Percentiles rank a stretch among this genome's conserved stretches.
These are phyloP conservation scores for Smittia sp. DNA, from an alignment of 2,888 invertebrate genomes.

Conservation along the genomic window DNA sequence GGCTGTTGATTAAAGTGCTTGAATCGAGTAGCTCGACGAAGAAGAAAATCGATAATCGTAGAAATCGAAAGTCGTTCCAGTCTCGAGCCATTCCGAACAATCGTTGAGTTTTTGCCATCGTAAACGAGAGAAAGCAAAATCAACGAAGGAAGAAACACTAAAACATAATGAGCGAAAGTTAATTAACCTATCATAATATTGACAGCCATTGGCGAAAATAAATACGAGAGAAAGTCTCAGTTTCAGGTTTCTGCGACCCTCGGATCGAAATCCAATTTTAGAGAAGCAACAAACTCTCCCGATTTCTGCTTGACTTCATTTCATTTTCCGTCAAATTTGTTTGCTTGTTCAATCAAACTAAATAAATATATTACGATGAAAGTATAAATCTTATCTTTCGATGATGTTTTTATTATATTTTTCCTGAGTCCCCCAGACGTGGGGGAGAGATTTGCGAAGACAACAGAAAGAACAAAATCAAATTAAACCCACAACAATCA, in stretches of 20 bases:
- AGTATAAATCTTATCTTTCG: slow-evolving; percentile 31
- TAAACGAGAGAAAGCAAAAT: not conserved
- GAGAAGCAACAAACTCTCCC: not conserved
- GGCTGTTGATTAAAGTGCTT: not conserved
- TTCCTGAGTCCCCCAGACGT: not conserved
- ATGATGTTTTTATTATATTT: slow-evolving; percentile 19
- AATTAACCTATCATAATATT: slow-evolving; percentile 21
- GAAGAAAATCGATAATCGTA: not conserved
- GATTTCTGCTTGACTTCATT: slow-evolving; percentile 29
- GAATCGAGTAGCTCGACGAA: not conserved
- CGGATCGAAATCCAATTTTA: not conserved
- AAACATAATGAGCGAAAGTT: slow-evolving; percentile 22
- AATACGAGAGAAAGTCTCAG: slow-evolving; percentile 10
- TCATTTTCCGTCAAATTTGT: slow-evolving; percentile 38
- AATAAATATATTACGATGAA: slow-evolving; percentile 35
- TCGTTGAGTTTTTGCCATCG: not conserved
- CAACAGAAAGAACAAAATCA: slow-evolving; percentile 4
- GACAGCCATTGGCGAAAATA: slow-evolving; percentile 1
- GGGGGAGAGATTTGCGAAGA: not conserved
- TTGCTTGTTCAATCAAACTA: slow-evolving; percentile 40
- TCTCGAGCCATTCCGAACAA: not conserved
- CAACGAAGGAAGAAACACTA: not conserved
- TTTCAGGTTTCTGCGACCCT: not conserved
- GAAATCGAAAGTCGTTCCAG: not conserved
- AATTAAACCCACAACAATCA: not conserved